Evolutionary conservation across 1,140 invertebrate genomes (phyloP).

Genomic region (Scaptomyza graminum): DNA sequence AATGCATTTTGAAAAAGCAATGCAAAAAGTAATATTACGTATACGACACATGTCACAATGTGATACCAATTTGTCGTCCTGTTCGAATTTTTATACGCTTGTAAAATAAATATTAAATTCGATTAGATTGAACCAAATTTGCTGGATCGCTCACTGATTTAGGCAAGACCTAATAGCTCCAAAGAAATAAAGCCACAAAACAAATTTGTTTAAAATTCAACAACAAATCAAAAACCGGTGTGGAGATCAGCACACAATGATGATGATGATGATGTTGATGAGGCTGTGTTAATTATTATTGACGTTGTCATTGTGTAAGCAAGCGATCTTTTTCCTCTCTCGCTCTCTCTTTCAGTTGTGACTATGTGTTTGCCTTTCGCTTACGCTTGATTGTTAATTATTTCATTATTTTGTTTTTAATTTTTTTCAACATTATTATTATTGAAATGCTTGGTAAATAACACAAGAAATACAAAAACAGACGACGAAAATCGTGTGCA

Average conservation of each 20-base stretch:
- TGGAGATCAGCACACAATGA: conserved; percentile 10
- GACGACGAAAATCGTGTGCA: conserved; percentile 60
- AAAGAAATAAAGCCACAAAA: conserved; percentile 13
- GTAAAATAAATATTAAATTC: too few relatives aligned
- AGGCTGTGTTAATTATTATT: conserved; percentile 8
- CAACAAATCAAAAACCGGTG: conserved; percentile 28
- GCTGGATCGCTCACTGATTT: conserved; percentile 20
- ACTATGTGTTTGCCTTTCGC: not conserved
- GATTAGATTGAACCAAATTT: too few relatives aligned
- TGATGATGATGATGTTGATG: not conserved
- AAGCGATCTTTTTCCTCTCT: conserved; percentile 29
- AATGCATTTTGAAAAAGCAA: conserved; percentile 25
- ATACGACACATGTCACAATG: conserved; percentile 43
- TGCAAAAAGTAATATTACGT: conserved; percentile 35
- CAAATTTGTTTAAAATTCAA: conserved; percentile 30
- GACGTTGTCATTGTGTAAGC: conserved; percentile 2
- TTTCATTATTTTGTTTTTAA: conserved; percentile 40
- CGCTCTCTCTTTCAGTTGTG: not conserved
- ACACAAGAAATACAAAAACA: conserved; percentile 9
- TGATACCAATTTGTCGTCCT: not conserved
- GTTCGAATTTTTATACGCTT: too few relatives aligned
- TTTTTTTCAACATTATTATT: conserved; percentile 71
- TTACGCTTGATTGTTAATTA: conserved; percentile 74
- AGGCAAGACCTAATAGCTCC: not conserved
- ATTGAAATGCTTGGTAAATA: conserved; percentile 74